These are phyloP conservation scores for Drosophila dunni DNA, from an alignment of 1,140 invertebrate species.

Conservation along the genomic window DNA sequence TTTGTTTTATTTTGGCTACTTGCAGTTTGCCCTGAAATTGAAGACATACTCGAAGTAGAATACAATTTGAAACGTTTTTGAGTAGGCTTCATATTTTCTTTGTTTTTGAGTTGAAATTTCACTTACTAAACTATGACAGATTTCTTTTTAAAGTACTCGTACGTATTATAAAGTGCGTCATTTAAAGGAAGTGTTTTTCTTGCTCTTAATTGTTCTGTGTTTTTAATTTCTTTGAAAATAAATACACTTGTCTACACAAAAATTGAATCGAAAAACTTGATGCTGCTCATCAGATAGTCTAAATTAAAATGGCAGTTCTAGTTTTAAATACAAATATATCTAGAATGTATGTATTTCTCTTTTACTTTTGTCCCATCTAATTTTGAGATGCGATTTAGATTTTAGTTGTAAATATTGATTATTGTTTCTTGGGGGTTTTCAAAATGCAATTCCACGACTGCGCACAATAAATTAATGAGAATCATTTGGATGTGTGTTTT, in stretches of 20 bases:
- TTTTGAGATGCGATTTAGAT: constrained; percentile 2
- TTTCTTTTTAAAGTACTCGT: constrained; percentile 53
- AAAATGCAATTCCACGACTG: constrained; percentile 14
- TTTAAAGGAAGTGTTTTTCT: constrained; percentile 29
- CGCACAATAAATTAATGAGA: constrained; percentile 33
- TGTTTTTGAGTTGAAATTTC: constrained; percentile 47
- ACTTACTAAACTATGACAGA: constrained; percentile 75
- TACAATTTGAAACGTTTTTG: constrained; percentile 70
- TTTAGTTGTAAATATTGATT: constrained; percentile 36
- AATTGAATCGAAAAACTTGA: constrained; percentile 61
- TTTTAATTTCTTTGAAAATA: constrained; percentile 66
- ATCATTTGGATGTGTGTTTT: constrained; percentile 21
- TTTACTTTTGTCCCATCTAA: constrained; percentile 19
- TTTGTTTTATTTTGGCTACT: constrained; percentile 51
- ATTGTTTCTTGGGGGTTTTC: constrained; percentile 19
- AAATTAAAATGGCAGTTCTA: constrained; percentile 80
- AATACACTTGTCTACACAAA: constrained; percentile 45
- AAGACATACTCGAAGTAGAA: constrained; percentile 36
- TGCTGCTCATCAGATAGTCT: constrained; percentile 48
- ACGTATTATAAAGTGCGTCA: constrained; percentile 44
- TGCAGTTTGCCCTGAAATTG: constrained; percentile 59
- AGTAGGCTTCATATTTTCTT: constrained; percentile 33
- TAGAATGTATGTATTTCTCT: constrained; percentile 24
- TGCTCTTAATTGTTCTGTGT: constrained; percentile 25
- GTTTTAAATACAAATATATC: constrained; percentile 42